Conservation (phyloP, 2,113 vertebrate species). For the Malaclemys terrapin region DNA sequence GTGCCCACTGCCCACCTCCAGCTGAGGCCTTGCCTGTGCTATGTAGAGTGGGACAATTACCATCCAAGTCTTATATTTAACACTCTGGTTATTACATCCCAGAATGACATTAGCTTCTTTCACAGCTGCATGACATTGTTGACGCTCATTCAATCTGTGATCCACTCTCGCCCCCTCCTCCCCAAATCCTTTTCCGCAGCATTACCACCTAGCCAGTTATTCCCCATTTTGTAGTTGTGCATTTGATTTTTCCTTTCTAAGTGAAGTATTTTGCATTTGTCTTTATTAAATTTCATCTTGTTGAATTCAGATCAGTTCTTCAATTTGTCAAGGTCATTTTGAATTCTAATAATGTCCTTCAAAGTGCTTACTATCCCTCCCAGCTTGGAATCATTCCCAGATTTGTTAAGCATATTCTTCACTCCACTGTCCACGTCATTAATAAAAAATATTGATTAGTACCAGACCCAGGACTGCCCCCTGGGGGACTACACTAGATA, state of each 20-base stretch:
- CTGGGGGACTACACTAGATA: not conserved
- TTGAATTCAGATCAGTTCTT: not conserved
- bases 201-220: not conserved
- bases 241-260: too few relatives aligned
- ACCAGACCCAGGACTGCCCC: not conserved
- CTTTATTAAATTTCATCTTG: not conserved
- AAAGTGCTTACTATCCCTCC: not conserved
- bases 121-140: not conserved
- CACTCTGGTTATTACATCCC: not conserved
- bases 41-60: not conserved
- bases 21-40: not conserved
- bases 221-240: not conserved
- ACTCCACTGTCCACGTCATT: not conserved
- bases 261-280: too few relatives aligned
- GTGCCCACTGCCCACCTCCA: too few relatives aligned
- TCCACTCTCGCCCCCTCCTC: accelerated
- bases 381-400: not conserved
- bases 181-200: not conserved
- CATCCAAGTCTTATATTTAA: not conserved
- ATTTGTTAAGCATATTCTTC: not conserved
- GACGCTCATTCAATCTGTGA: not conserved
- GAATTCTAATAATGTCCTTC: not conserved
- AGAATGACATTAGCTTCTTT: not conserved
- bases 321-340: not conserved
- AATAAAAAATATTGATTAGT: not conserved